Evolutionary conservation across 2,888 invertebrate genomes (phyloP).

Genomic region (Sarcophaga caerulescens): DNA sequence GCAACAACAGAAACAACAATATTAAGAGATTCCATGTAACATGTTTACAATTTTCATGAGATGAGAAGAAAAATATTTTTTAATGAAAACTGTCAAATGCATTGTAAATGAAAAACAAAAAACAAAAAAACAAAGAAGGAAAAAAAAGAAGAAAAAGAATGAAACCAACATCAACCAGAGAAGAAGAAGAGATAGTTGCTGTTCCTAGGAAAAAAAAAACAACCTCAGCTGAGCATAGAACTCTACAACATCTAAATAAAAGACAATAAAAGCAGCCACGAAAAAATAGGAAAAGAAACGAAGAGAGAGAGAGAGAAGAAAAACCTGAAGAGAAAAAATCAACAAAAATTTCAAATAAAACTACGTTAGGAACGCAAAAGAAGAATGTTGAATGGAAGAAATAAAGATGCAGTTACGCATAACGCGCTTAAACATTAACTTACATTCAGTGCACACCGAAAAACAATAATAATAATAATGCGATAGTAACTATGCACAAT

Average conservation of each 20-base stretch:
- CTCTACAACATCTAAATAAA: slow-evolving; percentile 48
- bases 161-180: neutral
- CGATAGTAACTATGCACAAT: slow-evolving; percentile 21
- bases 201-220: neutral
- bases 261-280: slow-evolving; percentile 36
- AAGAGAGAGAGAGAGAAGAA: neutral
- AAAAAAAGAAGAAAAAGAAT: neutral
- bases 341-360: slow-evolving; percentile 17
- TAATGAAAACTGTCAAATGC: slow-evolving; percentile 78
- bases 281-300: neutral
- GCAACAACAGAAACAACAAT: slow-evolving; percentile 1
- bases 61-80: slow-evolving; percentile 74
- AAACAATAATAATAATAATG: slow-evolving; percentile 33
- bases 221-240: slow-evolving; percentile 57
- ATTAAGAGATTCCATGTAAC: slow-evolving; percentile 26
- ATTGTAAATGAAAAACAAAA: slow-evolving; percentile 44
- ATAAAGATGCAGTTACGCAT: slow-evolving; percentile 36
- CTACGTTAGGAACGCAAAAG: too few relatives aligned
- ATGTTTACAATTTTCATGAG: slow-evolving; percentile 60
- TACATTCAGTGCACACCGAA: neutral
- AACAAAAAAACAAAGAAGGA: neutral
- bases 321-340: neutral
- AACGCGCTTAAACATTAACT: slow-evolving; percentile 46
- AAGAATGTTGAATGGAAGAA: neutral
- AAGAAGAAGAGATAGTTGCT: neutral